Percentiles rank a stretch among this genome's conserved stretches.
phyloP scores from a whole-genome alignment of 1,140 invertebrate genomes.

The Sinonovacula constricta region DNA sequence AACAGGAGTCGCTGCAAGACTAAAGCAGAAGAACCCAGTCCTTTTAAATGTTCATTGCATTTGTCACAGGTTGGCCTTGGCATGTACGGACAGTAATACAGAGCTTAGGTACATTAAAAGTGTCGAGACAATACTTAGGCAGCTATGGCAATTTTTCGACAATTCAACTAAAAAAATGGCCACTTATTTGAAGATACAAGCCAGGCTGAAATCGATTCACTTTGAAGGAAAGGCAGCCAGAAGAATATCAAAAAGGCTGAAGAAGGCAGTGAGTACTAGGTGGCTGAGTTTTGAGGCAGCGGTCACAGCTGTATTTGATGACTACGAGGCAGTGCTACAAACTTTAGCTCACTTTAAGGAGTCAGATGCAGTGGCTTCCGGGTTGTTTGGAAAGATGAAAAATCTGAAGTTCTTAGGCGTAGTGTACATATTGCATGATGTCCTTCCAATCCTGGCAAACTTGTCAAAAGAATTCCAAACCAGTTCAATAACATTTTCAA shows the following conservation, averaged over 20 bases:
- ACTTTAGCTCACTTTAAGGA: conserved; percentile 7
- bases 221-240: background rate
- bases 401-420: conserved; percentile 23
- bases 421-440: conserved; percentile 3
- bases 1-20: conserved; percentile 16
- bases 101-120: background rate
- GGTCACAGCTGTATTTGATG: conserved; percentile 17
- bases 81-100: conserved; percentile 3
- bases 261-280: conserved; percentile 14
- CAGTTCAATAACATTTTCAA: conserved; percentile 4
- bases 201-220: background rate
- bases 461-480: conserved; percentile 17
- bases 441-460: conserved; percentile 5
- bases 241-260: conserved; percentile 5
- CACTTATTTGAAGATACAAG: conserved; percentile 12
- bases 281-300: conserved; percentile 20
- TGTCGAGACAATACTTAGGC: conserved; percentile 2
- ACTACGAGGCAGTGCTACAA: conserved; percentile 17
- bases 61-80: conserved; percentile 24
- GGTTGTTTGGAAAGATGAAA: conserved; percentile 20
- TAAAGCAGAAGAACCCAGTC: conserved; percentile 10
- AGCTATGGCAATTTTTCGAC: conserved; percentile 17
- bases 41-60: conserved; percentile 21
- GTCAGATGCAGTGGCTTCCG: conserved; percentile 8
- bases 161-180: conserved; percentile 15